Percentiles rank a stretch among this genome's conserved stretches.
These are phyloP conservation scores for Caenorhabditis parvicauda DNA, from an alignment of 2,888 invertebrate genomes.

Conservation along the genomic window DNA sequence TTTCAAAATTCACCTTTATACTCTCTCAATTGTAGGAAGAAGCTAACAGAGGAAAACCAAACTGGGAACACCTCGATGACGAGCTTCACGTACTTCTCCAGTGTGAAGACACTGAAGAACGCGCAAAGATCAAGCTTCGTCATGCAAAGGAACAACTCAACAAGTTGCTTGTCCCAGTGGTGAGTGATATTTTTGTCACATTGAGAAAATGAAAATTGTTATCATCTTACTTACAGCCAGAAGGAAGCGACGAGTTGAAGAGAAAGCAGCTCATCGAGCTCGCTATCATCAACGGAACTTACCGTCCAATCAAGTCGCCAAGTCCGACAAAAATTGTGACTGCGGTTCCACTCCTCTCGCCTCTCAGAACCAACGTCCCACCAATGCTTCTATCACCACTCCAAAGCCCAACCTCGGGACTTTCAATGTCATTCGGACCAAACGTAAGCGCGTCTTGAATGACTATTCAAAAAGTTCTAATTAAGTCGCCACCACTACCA, in stretches of 20 bases:
- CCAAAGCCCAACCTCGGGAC: slow-evolving; percentile 9
- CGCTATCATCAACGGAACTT: slow-evolving; percentile 99
- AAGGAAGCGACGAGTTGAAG: slow-evolving; percentile 98
- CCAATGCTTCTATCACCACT: slow-evolving; percentile 12
- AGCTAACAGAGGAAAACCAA: slow-evolving; percentile 95
- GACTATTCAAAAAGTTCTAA: too few relatives aligned
- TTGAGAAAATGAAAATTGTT: not conserved
- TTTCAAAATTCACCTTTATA: not conserved
- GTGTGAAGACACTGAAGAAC: slow-evolving; percentile 95
- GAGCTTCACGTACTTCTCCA: slow-evolving; percentile 84
- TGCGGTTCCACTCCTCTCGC: slow-evolving; percentile 29
- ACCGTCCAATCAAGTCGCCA: slow-evolving; percentile 69
- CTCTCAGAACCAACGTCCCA: slow-evolving; percentile 1
- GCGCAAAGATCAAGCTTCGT: slow-evolving; percentile 88
- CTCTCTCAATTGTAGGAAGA: slow-evolving; percentile 79
- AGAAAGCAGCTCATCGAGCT: slow-evolving; percentile 99
- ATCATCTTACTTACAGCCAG: slow-evolving; percentile 74
- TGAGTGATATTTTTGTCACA: slow-evolving; percentile 64
- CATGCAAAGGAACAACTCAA: slow-evolving; percentile 96
- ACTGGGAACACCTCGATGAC: slow-evolving; percentile 99
- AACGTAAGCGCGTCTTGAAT: too few relatives aligned
- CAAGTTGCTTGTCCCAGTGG: slow-evolving; percentile 91
- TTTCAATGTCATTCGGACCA: slow-evolving; percentile 3
- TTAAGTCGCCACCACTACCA: not conserved
- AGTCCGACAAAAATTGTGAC: slow-evolving; percentile 27